phyloP scores from a whole-genome alignment of 2,888 invertebrate genomes.

The Mylabris sibirica region DNA sequence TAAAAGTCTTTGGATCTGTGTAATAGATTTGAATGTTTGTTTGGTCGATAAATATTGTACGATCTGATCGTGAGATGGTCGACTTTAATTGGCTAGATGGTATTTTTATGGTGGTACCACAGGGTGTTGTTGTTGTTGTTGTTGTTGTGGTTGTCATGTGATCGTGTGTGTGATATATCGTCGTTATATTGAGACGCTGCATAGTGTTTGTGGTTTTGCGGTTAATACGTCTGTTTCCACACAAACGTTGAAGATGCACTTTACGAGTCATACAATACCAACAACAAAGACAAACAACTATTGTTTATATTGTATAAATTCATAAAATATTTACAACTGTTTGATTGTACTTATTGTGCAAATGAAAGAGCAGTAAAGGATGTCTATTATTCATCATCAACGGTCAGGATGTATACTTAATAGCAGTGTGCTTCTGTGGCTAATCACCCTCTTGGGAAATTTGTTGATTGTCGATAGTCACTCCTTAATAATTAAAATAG shows the following conservation, averaged over 20 bases:
- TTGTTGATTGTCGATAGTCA: constrained; percentile 41
- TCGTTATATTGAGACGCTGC: constrained; percentile 32
- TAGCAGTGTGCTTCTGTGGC: constrained; percentile 31
- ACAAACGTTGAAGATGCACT: constrained; percentile 38
- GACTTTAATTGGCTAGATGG: constrained; percentile 23
- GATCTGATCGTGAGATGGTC: constrained; percentile 5
- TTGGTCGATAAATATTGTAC: constrained; percentile 12
- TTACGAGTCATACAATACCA: constrained; percentile 33
- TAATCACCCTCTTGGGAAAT: constrained; percentile 40
- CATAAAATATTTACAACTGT: too few relatives aligned
- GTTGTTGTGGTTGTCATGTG: constrained; percentile 34
- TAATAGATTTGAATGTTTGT: background rate
- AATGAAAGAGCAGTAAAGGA: background rate
- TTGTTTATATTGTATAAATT: too few relatives aligned
- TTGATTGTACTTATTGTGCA: background rate
- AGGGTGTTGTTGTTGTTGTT: constrained; percentile 31
- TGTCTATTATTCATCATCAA: constrained; percentile 28
- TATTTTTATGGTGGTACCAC: constrained; percentile 29
- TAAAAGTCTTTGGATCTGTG: background rate
- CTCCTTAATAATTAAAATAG: constrained; percentile 40
- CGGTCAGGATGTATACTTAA: constrained; percentile 27
- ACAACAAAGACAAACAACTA: background rate
- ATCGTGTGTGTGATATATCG: constrained; percentile 32
- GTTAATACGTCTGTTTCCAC: constrained; percentile 37
- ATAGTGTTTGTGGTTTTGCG: constrained; percentile 37